Conservation (phyloP, 2,888 invertebrate species). For the Caprella mutica region DNA sequence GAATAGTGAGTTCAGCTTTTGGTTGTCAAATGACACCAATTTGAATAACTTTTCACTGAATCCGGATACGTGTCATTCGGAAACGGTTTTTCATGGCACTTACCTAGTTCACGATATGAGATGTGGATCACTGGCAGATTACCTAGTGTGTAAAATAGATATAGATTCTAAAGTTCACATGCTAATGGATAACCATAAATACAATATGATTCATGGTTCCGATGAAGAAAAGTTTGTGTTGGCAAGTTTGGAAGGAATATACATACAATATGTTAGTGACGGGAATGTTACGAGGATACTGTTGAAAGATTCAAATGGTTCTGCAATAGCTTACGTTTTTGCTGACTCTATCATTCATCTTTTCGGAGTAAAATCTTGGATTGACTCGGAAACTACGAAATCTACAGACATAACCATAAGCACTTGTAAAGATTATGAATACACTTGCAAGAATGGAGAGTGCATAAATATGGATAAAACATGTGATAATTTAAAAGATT, state of each 20-base stretch:
- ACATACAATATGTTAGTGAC: background rate
- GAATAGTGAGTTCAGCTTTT: constrained; percentile 1
- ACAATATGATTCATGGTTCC: background rate
- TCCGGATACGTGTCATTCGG: background rate
- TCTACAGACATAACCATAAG: constrained; percentile 12
- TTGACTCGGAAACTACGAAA: background rate
- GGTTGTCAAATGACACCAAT: constrained; percentile 4
- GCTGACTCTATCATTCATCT: background rate
- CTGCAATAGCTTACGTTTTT: background rate
- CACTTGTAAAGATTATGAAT: constrained; percentile 12
- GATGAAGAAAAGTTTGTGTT: background rate
- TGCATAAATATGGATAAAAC: constrained; percentile 11
- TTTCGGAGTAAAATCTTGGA: background rate
- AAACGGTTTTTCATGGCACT: background rate
- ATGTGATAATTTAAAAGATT: constrained; percentile 18
- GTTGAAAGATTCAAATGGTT: constrained; percentile 1
- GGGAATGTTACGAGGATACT: background rate
- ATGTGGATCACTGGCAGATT: background rate
- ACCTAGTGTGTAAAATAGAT: constrained; percentile 3
- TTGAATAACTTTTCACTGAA: background rate
- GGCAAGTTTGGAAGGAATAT: constrained; percentile 1
- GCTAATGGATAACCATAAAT: background rate
- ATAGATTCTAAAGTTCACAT: background rate
- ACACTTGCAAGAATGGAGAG: constrained; percentile 16
- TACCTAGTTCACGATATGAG: background rate